These are phyloP conservation scores for Palaemon carinicauda DNA, from an alignment of 1,140 invertebrate species.

Conservation along the genomic window DNA sequence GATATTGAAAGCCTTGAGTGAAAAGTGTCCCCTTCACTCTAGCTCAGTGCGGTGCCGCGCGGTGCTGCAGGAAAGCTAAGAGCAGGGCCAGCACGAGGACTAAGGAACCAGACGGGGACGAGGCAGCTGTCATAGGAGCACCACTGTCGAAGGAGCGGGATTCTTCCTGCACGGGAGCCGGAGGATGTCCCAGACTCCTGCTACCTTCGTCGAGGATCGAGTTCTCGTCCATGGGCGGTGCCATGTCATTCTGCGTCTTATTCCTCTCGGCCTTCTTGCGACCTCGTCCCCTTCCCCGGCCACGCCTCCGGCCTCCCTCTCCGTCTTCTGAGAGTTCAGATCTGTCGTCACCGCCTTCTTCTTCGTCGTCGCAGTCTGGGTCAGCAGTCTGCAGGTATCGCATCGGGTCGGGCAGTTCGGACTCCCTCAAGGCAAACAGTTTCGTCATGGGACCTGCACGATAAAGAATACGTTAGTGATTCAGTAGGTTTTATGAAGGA, in stretches of 20 bases:
- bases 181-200: background rate
- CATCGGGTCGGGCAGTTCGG: conserved; percentile 50
- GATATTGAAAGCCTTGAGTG: background rate
- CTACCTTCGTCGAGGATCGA: background rate
- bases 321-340: background rate
- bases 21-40: background rate
- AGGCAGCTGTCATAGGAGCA: background rate
- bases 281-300: background rate
- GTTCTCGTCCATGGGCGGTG: background rate
- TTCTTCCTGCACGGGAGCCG: conserved; percentile 25
- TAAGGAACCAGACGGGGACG: background rate
- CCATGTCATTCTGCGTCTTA: conserved; percentile 48
- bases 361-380: conserved; percentile 48
- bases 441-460: conserved; percentile 47
- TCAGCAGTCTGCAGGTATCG: conserved; percentile 50
- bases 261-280: conserved; percentile 23
- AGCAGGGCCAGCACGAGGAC: background rate
- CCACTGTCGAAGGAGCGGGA: conserved; percentile 16
- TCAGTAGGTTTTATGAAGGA: background rate
- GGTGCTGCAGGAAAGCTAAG: background rate
- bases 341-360: background rate
- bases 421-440: conserved; percentile 36
- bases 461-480: background rate
- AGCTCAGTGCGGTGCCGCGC: background rate
- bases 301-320: background rate